Percentiles rank a stretch among this genome's conserved stretches.
Evolutionary conservation across 2,888 invertebrate genomes (phyloP).

Genomic region (Resseliella maxima): DNA sequence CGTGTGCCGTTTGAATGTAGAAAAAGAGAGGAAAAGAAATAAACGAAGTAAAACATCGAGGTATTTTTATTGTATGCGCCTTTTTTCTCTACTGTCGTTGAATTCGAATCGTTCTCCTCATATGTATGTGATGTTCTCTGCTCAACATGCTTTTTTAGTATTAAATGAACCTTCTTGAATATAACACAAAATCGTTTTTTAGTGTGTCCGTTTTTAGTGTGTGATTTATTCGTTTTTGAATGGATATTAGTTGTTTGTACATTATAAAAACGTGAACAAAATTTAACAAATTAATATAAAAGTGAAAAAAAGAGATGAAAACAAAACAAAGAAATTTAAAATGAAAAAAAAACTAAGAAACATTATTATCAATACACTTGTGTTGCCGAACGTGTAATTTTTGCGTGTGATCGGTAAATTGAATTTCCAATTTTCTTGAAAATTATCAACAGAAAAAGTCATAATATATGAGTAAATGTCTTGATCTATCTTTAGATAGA

Average conservation of each 20-base stretch:
- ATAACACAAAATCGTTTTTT: slow-evolving; percentile 35
- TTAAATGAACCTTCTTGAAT: slow-evolving; percentile 53
- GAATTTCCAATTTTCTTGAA: slow-evolving; percentile 14
- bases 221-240: slow-evolving; percentile 53
- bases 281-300: not conserved
- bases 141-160: slow-evolving; percentile 47
- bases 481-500: not conserved
- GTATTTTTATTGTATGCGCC: slow-evolving; percentile 41
- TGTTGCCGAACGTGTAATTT: slow-evolving; percentile 36
- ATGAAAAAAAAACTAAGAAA: not conserved
- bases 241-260: slow-evolving; percentile 45
- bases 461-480: not conserved
- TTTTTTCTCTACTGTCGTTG: not conserved
- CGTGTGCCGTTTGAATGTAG: not conserved
- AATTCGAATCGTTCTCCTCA: not conserved
- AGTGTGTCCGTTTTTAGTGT: slow-evolving; percentile 51
- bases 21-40: not conserved
- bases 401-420: slow-evolving; percentile 41
- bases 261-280: slow-evolving; percentile 25
- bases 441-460: not conserved
- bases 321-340: not conserved
- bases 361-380: not conserved
- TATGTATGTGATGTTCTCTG: slow-evolving; percentile 46
- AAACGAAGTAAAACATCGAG: not conserved
- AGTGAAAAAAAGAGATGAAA: not conserved